These are phyloP conservation scores for Mallotus villosus DNA, from an alignment of 2,797 vertebrate species.

Conservation along the genomic window DNA sequence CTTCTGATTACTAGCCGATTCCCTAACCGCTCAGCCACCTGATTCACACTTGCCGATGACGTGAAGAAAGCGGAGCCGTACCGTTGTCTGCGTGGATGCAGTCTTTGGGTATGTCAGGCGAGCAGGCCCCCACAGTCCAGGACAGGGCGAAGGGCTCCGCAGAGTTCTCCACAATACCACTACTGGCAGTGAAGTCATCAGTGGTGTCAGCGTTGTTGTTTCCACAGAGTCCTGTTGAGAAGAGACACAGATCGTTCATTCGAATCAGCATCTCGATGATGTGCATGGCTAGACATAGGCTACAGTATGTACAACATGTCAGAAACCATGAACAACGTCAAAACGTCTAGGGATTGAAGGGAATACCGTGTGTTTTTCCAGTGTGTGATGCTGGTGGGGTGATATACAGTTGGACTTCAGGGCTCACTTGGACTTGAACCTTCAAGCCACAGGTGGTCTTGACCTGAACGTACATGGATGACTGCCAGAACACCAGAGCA, in stretches of 20 bases:
- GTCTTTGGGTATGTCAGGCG: neutral
- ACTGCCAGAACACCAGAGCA: slow-evolving; percentile 70
- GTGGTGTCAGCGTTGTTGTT: slow-evolving; percentile 76
- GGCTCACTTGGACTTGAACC: slow-evolving; percentile 67
- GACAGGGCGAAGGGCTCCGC: slow-evolving; percentile 72
- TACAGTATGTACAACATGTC: too few species aligned
- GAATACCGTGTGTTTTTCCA: slow-evolving; percentile 58
- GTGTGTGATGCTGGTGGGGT: slow-evolving; percentile 39
- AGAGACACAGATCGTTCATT: neutral
- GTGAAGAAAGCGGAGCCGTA: slow-evolving; percentile 37
- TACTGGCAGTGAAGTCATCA: slow-evolving; percentile 80
- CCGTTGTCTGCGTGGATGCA: slow-evolving; percentile 75
- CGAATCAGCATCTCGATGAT: too few species aligned
- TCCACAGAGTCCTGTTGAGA: slow-evolving; percentile 80
- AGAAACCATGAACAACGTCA: too few species aligned
- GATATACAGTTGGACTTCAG: slow-evolving; percentile 70
- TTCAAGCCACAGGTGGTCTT: slow-evolving; percentile 63
- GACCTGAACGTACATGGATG: slow-evolving; percentile 71
- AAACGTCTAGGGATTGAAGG: neutral
- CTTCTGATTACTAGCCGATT: too few species aligned
- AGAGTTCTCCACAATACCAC: slow-evolving; percentile 75
- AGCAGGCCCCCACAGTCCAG: slow-evolving; percentile 66
- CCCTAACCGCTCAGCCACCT: too few species aligned
- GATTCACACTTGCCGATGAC: too few species aligned
- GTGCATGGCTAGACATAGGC: too few species aligned